Conservation (phyloP, 2,797 vertebrate genomes). For the Bradypodion pumilum region DNA sequence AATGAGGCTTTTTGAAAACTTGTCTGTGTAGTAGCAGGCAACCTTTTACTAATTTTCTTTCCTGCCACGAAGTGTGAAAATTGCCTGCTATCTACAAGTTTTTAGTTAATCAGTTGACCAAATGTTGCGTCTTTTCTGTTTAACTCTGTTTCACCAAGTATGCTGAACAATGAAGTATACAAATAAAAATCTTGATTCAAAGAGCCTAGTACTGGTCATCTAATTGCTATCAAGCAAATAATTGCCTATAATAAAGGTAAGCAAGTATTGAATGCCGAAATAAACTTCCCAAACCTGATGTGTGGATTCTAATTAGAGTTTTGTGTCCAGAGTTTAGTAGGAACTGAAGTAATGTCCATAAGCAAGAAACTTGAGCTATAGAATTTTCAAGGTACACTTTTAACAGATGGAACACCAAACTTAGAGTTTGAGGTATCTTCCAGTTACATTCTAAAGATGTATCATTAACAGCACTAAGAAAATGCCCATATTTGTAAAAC, state of each 20-base stretch:
- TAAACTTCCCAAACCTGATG: conserved; percentile 32
- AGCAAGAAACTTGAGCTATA: not conserved
- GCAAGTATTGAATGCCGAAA: not conserved
- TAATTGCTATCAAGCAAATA: conserved; percentile 7
- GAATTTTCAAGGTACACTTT: not conserved
- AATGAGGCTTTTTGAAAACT: not conserved
- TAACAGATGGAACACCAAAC: not conserved
- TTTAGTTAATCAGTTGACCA: not conserved
- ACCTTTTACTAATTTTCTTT: not conserved
- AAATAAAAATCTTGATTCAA: not conserved
- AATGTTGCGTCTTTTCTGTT: not conserved
- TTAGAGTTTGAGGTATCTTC: not conserved
- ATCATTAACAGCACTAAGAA: not conserved
- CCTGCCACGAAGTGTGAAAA: not conserved
- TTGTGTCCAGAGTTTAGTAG: conserved; percentile 11
- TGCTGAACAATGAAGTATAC: not conserved
- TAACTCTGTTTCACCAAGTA: not conserved
- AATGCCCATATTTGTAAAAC: not conserved
- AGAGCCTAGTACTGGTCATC: not conserved
- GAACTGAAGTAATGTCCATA: conserved; percentile 1
- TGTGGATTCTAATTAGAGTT: conserved; percentile 21
- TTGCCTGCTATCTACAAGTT: not conserved
- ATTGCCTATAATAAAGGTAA: not conserved
- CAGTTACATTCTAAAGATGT: conserved; percentile 36
- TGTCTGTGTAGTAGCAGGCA: not conserved